Evolutionary conservation across 2,888 invertebrate genomes (phyloP), one percentile per base, ranked within the genome.

Genomic region (Nemotelus nigrinus): DNA sequence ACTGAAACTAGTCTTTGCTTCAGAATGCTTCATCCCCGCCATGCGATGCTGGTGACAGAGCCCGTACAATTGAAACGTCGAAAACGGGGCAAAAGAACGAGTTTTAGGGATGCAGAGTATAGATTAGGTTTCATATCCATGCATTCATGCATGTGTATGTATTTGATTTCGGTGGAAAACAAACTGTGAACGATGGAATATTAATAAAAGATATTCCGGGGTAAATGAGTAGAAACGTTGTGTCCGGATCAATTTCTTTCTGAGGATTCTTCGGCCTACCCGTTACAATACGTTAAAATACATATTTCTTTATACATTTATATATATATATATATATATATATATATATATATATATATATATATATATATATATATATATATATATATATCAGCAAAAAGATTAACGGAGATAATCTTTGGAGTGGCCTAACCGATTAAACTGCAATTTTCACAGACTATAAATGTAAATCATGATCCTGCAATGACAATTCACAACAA

Each of bases 161-260:
- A 25, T 71, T 71, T 71, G 71, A 41, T 71, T 71, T 57, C 55
- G 71, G 57, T 55, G n/a, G 63, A 50, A 68, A 53, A 41, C 48
- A 55, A 44, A 57, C 45, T 65, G 7, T 65, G 65, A 7, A 41
- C 68, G 44, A 57, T 25, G 44, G 71, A 71, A 71, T 71, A 71
- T 71, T 71, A 71, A 71, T 57, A 71, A 71, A 43, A 41, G 1
- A 63, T 63, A 41, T 63, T 41, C 8, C 2, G 41, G 3, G 39
- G 6, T 60, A 41, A 41, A 10, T 10, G 4, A 41, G 63, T 43
- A 63, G 41, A 43, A 41, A 43, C 3, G 43, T 7, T 41, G 43
- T 63, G 5, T 41, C 7, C 2, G 43, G 63, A 63, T 63, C 43
- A 63, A 41, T 41, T 41, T 63, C 5, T 25, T 39, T 39, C 0